Base-by-base conservation (phyloP, 2,797 vertebrate genomes). In the Ispidina picta region DNA sequence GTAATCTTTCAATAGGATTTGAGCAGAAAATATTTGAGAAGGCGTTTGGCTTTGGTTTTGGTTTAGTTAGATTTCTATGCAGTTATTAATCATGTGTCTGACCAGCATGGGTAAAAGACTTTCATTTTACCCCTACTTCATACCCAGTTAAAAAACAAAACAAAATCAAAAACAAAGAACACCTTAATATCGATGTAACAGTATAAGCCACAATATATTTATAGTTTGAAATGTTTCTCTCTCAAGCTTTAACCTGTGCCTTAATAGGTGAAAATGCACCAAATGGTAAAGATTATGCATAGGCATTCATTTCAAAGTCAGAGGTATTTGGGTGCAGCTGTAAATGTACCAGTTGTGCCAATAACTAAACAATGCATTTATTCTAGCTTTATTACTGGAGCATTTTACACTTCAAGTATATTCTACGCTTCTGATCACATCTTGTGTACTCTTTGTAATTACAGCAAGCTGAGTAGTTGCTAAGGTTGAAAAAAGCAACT, bases 401-500 rank as follows among this genome's bases (percentile, higher is more conserved):
- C 58, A 86, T 89, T 96, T 95, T 92, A 73, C 63, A 82, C 66
- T 92, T 94, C 59, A 81, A 77, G 66, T 63, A 39, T 83, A 86
- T 92, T 77, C 68, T 63, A 80, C 86, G 29, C 56, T 94, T 83
- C 83, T 82, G 69, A 88, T 80, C 86, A 55, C 62, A 80, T 2
- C 3, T 48, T 94, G 65, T 83, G 41, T 79, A 43, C 25, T 86
- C 63, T 75, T 92, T 70, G 62, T 86, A 93, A 96, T 91, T 92
- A 85, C 60, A 56, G 25, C 95, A 94, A 75, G 77, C 75, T 83
- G 69, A 93, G 26, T 86, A 74, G 79, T 60, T 91, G 55, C 72
- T 93, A 83, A 80, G 65, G 76, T 35, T 95, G 81, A 94, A 96
- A 93, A 91, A 87, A 62, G 59, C 84, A 95, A 93, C 76, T 95